A percentile compares a stretch with the other conserved stretches of the same genome.
phyloP scores from a whole-genome alignment of 2,797 vertebrate genomes.

The Enteromius argenteus region DNA sequence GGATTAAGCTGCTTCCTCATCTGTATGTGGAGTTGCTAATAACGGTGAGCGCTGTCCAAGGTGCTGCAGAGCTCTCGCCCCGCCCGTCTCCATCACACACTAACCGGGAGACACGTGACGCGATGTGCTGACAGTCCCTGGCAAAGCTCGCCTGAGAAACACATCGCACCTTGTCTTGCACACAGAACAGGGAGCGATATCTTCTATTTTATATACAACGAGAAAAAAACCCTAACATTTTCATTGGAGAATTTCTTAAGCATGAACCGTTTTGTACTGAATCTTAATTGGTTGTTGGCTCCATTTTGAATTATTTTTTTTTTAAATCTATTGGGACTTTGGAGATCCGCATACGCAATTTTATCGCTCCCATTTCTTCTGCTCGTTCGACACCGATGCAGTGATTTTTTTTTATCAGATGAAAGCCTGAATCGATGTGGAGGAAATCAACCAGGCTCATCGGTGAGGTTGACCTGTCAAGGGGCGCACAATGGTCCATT shows the following conservation, averaged over 20 bases:
- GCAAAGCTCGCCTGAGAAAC: conserved; percentile 61
- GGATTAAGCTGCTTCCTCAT: conserved; percentile 16
- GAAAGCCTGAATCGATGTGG: conserved; percentile 50
- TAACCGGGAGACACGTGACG: conserved; percentile 67
- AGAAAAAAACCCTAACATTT: not conserved
- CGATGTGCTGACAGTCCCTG: conserved; percentile 66
- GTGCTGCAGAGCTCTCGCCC: conserved; percentile 76
- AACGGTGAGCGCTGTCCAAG: conserved; percentile 71
- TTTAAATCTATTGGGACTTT: conserved; percentile 53
- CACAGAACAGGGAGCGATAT: conserved; percentile 51
- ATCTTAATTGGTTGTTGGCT: conserved; percentile 26
- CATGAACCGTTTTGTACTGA: conserved; percentile 17
- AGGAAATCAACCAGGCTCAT: conserved; percentile 42
- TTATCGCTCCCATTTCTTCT: conserved; percentile 45
- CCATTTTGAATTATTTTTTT: conserved; percentile 19
- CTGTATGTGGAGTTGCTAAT: conserved; percentile 46
- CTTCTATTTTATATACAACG: conserved; percentile 33
- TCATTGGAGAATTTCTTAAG: not conserved
- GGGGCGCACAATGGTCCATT: conserved; percentile 58
- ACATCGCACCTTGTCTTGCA: conserved; percentile 62
- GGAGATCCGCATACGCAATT: conserved; percentile 56
- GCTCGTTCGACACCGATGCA: conserved; percentile 53
- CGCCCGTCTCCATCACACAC: conserved; percentile 69
- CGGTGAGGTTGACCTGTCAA: conserved; percentile 50
- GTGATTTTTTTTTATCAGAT: conserved; percentile 53